Base-by-base conservation (phyloP, 2,888 invertebrate species). In the Pycnomerus fuliginosus region DNA sequence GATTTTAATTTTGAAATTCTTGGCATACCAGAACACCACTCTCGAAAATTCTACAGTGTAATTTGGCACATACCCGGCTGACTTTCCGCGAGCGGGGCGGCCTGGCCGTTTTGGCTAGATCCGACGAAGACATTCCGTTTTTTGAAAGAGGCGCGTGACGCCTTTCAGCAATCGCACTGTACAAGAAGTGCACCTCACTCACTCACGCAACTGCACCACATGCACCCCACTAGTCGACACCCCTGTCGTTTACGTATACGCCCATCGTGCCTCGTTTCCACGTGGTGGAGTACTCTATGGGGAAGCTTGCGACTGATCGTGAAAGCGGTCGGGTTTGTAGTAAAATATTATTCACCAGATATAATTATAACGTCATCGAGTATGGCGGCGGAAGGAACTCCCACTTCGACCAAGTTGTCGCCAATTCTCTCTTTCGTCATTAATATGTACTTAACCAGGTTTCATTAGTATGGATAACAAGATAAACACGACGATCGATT, bases 21-120 rank as follows among this genome's bases (percentile, higher is more conserved):
- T 20, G 10, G 4, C 23, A 10, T 23, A 4, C n/a, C n/a, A 23
- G 23, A 23, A 23, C 23, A 2, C 23, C 4, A 23, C 2, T 23
- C n/a, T 10, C 4, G 23, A 11, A 23, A 23, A 2, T 2, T 23
- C 11, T 23, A n/a, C 23, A 23, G 23, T 20, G 7, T 20, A 20
- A 20, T n/a, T n/a, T n/a, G 28, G n/a, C 10, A 2, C 62, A 48
- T 64, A 69, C 69, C 67, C 67, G 58, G 50, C 68, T 68, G 44
- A 69, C 62, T 56, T 64, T 68, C 50, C 68, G 60, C 23, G 60
- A 50, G 24, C 67, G 75, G 70, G 65, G 76, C 73, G 74, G 48
- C 72, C 49, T 51, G 15, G 33, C 48, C 43, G 52, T 51, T 52
- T 61, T 55, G 27, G 50, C 42, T 25, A 58, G 34, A 42, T 58